Evolutionary conservation across 2,888 invertebrate genomes (phyloP).

Genomic region (Tribolium freemani): DNA sequence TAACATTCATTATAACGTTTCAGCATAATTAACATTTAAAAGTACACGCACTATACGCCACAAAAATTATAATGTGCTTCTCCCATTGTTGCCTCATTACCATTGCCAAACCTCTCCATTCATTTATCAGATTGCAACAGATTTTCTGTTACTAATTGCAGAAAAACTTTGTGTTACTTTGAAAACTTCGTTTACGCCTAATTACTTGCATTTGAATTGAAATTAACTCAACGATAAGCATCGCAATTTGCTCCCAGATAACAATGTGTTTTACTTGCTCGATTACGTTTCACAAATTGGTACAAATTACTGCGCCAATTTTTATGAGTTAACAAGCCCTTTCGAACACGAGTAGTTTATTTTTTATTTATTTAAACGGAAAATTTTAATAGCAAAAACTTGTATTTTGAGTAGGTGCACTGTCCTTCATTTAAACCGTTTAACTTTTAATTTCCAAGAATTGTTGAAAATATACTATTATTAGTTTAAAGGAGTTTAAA

Average conservation of each 20-base stretch:
- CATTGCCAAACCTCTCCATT: neutral
- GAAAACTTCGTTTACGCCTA: neutral
- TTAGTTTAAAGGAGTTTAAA: neutral
- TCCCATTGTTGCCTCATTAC: conserved; percentile 27
- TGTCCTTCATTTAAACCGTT: neutral
- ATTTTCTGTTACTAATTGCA: neutral
- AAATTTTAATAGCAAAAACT: neutral
- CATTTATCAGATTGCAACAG: neutral
- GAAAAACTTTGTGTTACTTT: neutral
- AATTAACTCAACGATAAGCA: neutral
- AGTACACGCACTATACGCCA: conserved; percentile 37
- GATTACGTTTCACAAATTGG: neutral
- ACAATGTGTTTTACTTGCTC: neutral
- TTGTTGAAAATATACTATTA: neutral
- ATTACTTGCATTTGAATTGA: neutral
- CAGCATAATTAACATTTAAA: conserved; percentile 42
- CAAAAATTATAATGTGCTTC: conserved; percentile 38
- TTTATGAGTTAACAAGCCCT: no score
- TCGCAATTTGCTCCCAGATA: neutral
- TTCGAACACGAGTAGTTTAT: no score
- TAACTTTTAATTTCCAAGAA: neutral
- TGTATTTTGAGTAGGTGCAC: neutral
- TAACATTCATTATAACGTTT: conserved; percentile 47
- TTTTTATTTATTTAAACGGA: no score
- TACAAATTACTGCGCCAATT: no score